Evolutionary conservation across 92 coral and sea anemone genomes (phyloP).

Genomic region (Palythoa grandis): DNA sequence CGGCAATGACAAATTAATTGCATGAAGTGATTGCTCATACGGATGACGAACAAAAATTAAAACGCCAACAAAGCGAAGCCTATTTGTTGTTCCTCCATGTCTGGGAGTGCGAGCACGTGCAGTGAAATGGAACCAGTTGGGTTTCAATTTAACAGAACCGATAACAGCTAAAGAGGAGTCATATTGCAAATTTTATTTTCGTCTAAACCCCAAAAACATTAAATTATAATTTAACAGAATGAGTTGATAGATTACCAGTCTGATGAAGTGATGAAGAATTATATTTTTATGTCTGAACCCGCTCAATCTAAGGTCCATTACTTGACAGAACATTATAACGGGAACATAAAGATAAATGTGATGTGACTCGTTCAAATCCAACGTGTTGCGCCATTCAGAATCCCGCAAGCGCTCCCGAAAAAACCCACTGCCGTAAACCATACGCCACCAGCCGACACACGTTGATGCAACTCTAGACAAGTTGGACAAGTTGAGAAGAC

Average conservation of each 20-base stretch:
- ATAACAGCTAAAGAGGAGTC: conserved; percentile 23
- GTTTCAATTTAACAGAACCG: neutral
- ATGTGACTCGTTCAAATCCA: conserved; percentile 12
- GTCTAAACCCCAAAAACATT: conserved; percentile 5
- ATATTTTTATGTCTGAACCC: too few relatives aligned
- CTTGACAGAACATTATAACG: neutral
- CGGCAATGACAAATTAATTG: neutral
- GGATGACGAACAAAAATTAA: neutral
- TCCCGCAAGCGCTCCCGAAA: conserved; percentile 13
- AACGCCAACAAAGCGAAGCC: conserved; percentile 12
- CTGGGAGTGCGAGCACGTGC: neutral
- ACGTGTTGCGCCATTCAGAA: conserved; percentile 15
- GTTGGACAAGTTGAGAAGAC: conserved; percentile 19
- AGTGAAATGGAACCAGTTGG: conserved; percentile 18
- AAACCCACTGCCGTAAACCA: conserved; percentile 6
- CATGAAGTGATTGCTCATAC: neutral
- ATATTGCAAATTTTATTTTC: neutral
- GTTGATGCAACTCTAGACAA: conserved; percentile 10
- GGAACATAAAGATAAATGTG: conserved; percentile 11
- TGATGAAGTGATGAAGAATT: conserved; percentile 20
- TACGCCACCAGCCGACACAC: conserved; percentile 5
- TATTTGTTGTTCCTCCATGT: neutral
- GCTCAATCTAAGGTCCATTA: conserved; percentile 25
- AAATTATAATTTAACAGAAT: conserved; percentile 26
- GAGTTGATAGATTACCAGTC: conserved; percentile 11